Conservation (phyloP, 2,113 vertebrate species). For the Grus americana region DNA sequence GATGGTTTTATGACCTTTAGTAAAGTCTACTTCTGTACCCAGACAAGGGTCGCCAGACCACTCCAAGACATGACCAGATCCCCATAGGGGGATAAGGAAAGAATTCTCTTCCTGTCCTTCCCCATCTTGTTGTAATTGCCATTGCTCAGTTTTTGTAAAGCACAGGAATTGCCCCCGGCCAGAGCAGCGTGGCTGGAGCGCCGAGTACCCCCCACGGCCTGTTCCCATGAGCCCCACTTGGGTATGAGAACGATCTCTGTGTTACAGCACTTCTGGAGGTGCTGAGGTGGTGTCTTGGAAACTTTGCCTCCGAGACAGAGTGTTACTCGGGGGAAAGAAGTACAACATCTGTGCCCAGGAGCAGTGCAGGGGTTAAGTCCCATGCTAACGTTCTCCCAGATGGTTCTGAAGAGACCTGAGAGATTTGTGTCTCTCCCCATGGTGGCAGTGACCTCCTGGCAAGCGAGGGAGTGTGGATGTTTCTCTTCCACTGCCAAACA, state of each 20-base stretch:
- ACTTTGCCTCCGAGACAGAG: background rate
- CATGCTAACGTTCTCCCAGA: background rate
- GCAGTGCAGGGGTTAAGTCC: background rate
- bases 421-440: background rate
- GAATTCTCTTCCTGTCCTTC: background rate
- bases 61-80: background rate
- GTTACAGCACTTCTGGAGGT: background rate
- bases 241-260: background rate
- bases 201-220: background rate
- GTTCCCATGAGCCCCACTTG: background rate
- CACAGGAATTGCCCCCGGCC: background rate
- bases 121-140: background rate
- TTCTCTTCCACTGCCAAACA: background rate
- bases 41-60: constrained; percentile 16
- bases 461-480: background rate
- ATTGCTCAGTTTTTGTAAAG: background rate
- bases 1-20: constrained; percentile 44
- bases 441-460: background rate
- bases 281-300: background rate
- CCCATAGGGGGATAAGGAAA: background rate
- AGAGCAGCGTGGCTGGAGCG: background rate
- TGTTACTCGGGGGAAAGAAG: background rate
- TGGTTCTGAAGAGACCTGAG: background rate
- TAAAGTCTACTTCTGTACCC: constrained; percentile 22
- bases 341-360: background rate